Percentiles rank a stretch among this genome's conserved stretches.
Conservation (phyloP, 2,888 invertebrate species). For the Adineta ricciae region DNA sequence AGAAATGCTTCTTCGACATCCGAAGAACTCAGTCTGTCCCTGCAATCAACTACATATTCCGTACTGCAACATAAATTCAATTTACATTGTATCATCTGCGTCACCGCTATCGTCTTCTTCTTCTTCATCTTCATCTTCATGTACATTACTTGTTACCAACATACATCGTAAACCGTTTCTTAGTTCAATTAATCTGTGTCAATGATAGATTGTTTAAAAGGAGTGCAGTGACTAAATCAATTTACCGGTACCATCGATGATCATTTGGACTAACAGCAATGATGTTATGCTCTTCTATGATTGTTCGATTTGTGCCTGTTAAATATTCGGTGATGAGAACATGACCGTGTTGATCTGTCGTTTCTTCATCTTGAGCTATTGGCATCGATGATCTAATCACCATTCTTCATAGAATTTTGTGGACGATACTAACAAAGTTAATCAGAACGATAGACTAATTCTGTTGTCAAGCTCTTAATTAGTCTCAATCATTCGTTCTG, state of each 20-base stretch:
- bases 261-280: slow-evolving; percentile 12
- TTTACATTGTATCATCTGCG: not conserved
- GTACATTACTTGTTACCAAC: not conserved
- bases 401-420: not conserved
- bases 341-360: not conserved
- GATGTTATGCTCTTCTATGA: not conserved
- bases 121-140: not conserved
- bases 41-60: not conserved
- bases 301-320: not conserved
- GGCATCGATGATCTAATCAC: not conserved
- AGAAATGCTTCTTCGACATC: not conserved
- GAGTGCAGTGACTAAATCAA: not conserved
- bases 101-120: not conserved
- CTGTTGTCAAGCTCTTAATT: not conserved
- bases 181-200: slow-evolving; percentile 1
- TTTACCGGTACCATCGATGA: slow-evolving; percentile 17
- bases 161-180: slow-evolving; percentile 17
- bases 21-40: not conserved
- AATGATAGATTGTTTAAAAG: too few relatives aligned
- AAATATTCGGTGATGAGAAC: slow-evolving; percentile 14
- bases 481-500: not conserved
- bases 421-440: too few relatives aligned
- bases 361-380: not conserved
- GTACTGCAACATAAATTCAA: not conserved
- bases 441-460: too few relatives aligned